Evolutionary conservation across 2,888 invertebrate genomes (phyloP).

Genomic region (Bombyx huttoni): DNA sequence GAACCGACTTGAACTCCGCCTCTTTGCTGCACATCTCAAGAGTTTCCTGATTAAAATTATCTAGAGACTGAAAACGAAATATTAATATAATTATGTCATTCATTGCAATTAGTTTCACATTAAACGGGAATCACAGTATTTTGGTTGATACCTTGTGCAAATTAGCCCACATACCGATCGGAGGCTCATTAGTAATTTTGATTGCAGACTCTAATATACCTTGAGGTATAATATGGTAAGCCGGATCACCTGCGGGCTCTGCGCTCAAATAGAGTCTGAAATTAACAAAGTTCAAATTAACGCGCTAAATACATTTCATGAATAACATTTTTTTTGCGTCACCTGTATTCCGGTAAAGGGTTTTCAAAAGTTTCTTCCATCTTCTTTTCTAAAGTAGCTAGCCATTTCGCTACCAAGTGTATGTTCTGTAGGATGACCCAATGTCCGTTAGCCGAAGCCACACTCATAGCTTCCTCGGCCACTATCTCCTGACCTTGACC

Average conservation of each 20-base stretch:
- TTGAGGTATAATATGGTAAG: conserved; percentile 79
- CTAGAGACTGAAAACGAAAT: conserved; percentile 73
- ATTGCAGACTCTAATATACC: conserved; percentile 94
- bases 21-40: conserved; percentile 94
- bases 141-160: conserved; percentile 79
- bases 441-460: conserved; percentile 82
- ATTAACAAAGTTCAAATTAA: conserved; percentile 19
- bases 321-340: conserved; percentile 9
- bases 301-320: neutral
- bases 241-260: conserved; percentile 83
- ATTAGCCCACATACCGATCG: conserved; percentile 95
- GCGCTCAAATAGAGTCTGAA: conserved; percentile 85
- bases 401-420: conserved; percentile 91
- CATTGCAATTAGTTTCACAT: neutral
- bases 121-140: neutral
- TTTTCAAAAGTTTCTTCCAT: conserved; percentile 85
- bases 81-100: neutral
- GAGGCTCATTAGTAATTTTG: conserved; percentile 96
- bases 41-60: conserved; percentile 93
- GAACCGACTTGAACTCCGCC: conserved; percentile 90
- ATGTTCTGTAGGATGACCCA: conserved; percentile 97
- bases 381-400: conserved; percentile 90
- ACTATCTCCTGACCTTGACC: conserved; percentile 96
- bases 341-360: conserved; percentile 75
- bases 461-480: conserved; percentile 88